phyloP scores from a whole-genome alignment of 2,797 vertebrate genomes.

The Cossypha niveicapilla region DNA sequence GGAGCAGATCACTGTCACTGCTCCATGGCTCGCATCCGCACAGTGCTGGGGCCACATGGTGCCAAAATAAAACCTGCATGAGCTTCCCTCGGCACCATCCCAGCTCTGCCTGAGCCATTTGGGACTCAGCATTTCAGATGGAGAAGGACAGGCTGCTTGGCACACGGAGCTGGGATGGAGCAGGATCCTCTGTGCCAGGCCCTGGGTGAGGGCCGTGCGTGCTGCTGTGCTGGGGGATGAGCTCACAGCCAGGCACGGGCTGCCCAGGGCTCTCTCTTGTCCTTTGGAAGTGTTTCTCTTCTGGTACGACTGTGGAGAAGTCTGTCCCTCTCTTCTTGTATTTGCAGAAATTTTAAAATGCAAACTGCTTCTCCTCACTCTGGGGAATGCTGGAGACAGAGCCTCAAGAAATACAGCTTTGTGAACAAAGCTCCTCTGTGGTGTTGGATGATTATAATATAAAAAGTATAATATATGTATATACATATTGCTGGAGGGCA shows the following conservation, averaged over 20 bases:
- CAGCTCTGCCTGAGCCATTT: not conserved
- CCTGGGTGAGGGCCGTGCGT: not conserved
- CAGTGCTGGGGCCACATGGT: not conserved
- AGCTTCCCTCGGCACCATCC: not conserved
- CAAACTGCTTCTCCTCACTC: not conserved
- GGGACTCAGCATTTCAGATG: not conserved
- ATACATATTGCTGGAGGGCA: not conserved
- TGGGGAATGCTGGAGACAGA: not conserved
- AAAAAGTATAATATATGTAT: not conserved
- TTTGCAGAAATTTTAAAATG: not conserved
- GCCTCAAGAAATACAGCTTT: not conserved
- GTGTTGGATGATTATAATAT: not conserved
- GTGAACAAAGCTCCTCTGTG: not conserved
- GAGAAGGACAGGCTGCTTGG: conserved; percentile 43
- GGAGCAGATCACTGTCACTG: not conserved
- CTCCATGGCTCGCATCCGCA: not conserved
- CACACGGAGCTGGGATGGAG: not conserved
- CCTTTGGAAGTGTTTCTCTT: not conserved
- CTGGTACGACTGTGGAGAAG: not conserved
- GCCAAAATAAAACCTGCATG: conserved; percentile 22
- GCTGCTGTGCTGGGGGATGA: not conserved
- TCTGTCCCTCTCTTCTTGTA: not conserved
- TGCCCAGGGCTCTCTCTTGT: not conserved
- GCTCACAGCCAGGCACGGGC: not conserved
- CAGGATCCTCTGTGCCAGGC: not conserved